These are phyloP conservation scores for Oryzias celebensis DNA, from an alignment of 2,113 vertebrate genomes.

Conservation along the genomic window DNA sequence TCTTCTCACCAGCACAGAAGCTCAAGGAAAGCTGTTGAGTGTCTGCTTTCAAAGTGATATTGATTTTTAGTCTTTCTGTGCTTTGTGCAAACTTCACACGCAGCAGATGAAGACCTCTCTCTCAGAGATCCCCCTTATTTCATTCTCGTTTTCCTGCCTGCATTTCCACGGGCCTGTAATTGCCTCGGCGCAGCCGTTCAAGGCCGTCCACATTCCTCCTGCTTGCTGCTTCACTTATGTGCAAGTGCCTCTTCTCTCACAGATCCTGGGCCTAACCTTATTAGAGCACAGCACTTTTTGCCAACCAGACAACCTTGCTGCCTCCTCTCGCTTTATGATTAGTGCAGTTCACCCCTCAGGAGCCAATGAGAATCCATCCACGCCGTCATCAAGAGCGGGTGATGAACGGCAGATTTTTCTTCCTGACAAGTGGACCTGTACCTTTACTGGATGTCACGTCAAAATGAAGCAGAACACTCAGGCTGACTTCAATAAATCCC, in stretches of 20 bases:
- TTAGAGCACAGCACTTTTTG: conserved; percentile 30
- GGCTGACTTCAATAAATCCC: conserved; percentile 14
- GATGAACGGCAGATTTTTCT: conserved; percentile 12
- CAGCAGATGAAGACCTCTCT: conserved; percentile 21
- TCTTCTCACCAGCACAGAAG: not conserved
- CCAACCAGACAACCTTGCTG: conserved; percentile 30
- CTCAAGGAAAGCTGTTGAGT: conserved; percentile 6
- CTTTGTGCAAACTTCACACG: conserved; percentile 11
- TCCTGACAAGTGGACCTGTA: conserved; percentile 11
- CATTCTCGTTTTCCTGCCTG: conserved; percentile 8
- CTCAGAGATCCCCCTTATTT: conserved; percentile 14
- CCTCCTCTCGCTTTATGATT: conserved; percentile 42
- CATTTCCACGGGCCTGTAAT: conserved; percentile 15
- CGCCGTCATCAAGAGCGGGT: conserved; percentile 47
- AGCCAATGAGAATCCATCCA: conserved; percentile 20
- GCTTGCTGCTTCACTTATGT: conserved; percentile 27
- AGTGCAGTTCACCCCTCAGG: conserved; percentile 43
- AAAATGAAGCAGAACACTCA: conserved; percentile 4
- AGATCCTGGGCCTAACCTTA: conserved; percentile 45
- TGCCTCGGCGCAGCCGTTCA: conserved; percentile 32
- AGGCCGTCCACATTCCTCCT: conserved; percentile 23
- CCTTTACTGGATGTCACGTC: conserved; percentile 20
- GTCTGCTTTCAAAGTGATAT: conserved; percentile 21
- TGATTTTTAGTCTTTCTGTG: conserved; percentile 24
- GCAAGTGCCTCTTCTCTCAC: conserved; percentile 42